Base-by-base conservation (phyloP, 2,797 vertebrate species). In the Aratinga solstitialis region DNA sequence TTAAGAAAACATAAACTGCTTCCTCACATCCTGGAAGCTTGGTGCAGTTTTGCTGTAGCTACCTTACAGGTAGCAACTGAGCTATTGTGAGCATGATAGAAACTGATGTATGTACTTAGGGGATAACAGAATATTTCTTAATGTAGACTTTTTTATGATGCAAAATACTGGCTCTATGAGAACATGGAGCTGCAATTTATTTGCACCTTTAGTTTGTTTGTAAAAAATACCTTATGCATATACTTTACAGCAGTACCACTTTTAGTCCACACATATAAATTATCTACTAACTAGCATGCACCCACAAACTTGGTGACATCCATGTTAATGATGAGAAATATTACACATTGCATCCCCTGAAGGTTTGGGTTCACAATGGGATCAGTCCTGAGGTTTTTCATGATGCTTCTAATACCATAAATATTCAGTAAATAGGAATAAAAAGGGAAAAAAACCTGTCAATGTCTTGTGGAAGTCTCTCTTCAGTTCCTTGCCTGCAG, bases 131-230 rank as follows among this genome's bases (percentile, higher is more conserved):
- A 48, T 87, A 2, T 50, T 54, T 89, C 82, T 87, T 92, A 62
- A 86, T 62, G 68, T 32, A 74, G 38, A 71, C 17, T 30, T 72
- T 84, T 85, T 71, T 68, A 78, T 85, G 75, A 65, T 68, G 62
- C 71, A 76, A 74, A 87, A 69, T 76, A 89, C 26, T 54, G 43
- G 56, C 59, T 90, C 45, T 36, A 5, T 11, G 38, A 61, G 63
- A 38, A 58, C 17, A 51, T 9, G 47, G 85, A 72, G 12, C 22
- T 80, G 24, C 61, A 72, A 62, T 95, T 87, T 89, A 89, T 96
- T 95, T 94, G 75, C 50, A 66, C n/a, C 50, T 89, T 89, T 77
- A 19, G 19, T 92, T 78, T 95, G 76, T 95, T 96, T 80, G 72
- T 80, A 72, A 94, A 87, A 92, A 86, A 17, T 0, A 7, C 24